A percentile compares a stretch with the other conserved stretches of the same genome.
These are phyloP conservation scores for Cebidichthys violaceus DNA, from an alignment of 2,113 vertebrate species.

Conservation along the genomic window DNA sequence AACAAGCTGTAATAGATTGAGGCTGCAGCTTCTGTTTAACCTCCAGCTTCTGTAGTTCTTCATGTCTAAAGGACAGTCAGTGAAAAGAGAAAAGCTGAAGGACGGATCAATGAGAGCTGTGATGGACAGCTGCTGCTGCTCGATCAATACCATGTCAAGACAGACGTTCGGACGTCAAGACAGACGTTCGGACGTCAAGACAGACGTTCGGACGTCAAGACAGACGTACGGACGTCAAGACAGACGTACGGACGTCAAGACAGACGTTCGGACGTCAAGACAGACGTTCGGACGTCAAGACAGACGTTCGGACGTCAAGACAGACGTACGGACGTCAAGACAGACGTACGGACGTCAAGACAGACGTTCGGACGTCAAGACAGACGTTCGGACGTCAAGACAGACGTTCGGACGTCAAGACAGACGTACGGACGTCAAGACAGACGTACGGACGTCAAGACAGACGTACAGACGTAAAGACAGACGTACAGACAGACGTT, in stretches of 20 bases:
- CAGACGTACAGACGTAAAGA: no score
- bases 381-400: neutral
- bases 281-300: neutral
- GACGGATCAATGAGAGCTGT: constrained; percentile 8
- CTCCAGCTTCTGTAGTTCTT: constrained; percentile 37
- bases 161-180: neutral
- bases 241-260: neutral
- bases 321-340: neutral
- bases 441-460: neutral
- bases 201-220: neutral
- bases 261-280: neutral
- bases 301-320: neutral
- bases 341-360: neutral
- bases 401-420: neutral
- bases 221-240: neutral
- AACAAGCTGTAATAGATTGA: constrained; percentile 63
- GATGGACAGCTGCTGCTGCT: neutral
- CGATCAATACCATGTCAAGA: constrained; percentile 21
- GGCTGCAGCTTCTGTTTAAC: constrained; percentile 64
- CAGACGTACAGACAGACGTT: no score
- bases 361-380: neutral
- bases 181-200: neutral
- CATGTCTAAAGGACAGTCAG: constrained; percentile 51
- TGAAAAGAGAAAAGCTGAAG: constrained; percentile 14
- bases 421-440: neutral